Percentiles rank a stretch among this genome's conserved stretches.
Evolutionary conservation across 1,140 invertebrate species (phyloP).

Genomic region (Cataglyphis hispanica): DNA sequence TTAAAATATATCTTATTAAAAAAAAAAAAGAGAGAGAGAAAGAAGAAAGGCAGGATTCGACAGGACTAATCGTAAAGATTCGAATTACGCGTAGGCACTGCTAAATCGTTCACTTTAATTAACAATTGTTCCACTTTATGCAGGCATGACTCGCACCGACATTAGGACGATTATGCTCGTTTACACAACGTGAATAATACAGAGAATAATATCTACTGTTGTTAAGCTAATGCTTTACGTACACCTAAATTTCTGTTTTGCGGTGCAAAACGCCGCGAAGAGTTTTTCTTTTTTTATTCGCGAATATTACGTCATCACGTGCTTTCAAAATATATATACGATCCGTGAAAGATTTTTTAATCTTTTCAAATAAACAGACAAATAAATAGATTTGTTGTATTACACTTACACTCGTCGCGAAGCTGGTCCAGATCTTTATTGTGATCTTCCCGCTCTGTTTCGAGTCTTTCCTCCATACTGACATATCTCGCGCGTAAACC

Average conservation of each 20-base stretch:
- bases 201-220: conserved; percentile 1
- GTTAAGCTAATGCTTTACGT: not conserved
- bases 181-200: conserved; percentile 51
- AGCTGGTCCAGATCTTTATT: conserved; percentile 80
- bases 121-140: conserved; percentile 76
- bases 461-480: conserved; percentile 86
- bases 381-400: conserved; percentile 63
- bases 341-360: too few relatives aligned
- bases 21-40: conserved; percentile 30
- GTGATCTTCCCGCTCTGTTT: conserved; percentile 83
- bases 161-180: conserved; percentile 71
- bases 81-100: conserved; percentile 64
- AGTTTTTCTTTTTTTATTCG: conserved; percentile 9
- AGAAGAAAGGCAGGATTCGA: conserved; percentile 10
- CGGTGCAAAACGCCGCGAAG: conserved; percentile 33
- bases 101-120: conserved; percentile 69
- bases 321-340: not conserved
- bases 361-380: conserved; percentile 19
- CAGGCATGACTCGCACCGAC: conserved; percentile 51
- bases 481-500: conserved; percentile 86
- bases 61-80: conserved; percentile 10
- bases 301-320: not conserved
- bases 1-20: conserved; percentile 22
- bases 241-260: not conserved
- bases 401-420: conserved; percentile 81